Conservation (phyloP, 2,888 invertebrate genomes). For the Nasonia oneida region DNA sequence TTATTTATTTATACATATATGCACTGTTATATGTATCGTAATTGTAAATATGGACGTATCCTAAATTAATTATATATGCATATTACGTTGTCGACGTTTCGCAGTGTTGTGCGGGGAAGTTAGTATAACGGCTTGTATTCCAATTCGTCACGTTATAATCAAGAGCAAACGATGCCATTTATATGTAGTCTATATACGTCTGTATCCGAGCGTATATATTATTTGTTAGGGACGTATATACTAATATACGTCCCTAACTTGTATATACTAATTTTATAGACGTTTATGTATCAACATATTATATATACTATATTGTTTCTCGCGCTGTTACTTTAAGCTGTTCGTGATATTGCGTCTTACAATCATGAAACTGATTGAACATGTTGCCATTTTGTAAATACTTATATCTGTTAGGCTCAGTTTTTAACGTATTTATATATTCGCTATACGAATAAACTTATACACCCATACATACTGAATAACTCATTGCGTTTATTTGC, state of each 20-base stretch:
- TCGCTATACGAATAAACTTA: background rate
- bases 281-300: background rate
- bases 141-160: background rate
- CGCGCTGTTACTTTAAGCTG: background rate
- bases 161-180: background rate
- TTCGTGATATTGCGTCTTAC: background rate
- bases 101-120: background rate
- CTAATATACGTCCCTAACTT: background rate
- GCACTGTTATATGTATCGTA: constrained; percentile 2
- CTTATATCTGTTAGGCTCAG: background rate
- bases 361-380: background rate
- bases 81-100: background rate
- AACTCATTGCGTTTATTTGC: background rate
- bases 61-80: background rate
- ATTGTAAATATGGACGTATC: constrained; percentile 9
- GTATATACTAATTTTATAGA: constrained; percentile 1
- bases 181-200: background rate
- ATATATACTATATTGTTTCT: background rate
- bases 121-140: background rate
- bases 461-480: background rate
- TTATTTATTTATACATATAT: background rate
- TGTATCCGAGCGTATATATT: background rate
- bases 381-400: constrained; percentile 7
- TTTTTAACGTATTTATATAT: background rate
- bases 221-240: background rate